Conservation (phyloP, 2,797 vertebrate genomes). For the Liasis olivaceus region DNA sequence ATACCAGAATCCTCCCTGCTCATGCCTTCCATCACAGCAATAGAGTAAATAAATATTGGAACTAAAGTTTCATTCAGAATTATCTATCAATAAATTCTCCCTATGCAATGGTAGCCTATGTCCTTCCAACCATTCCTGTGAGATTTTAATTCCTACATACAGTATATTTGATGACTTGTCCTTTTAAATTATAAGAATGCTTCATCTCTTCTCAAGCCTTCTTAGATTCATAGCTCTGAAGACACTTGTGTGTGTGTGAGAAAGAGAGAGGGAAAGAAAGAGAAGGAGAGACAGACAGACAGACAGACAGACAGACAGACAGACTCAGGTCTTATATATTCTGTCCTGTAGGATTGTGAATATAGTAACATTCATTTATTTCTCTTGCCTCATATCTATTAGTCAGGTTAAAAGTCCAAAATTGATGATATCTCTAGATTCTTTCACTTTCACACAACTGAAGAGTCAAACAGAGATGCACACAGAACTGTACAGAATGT, state of each 20-base stretch:
- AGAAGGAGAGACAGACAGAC: too few relatives aligned
- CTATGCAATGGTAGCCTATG: background rate
- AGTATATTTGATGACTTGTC: background rate
- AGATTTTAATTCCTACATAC: background rate
- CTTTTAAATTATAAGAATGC: background rate
- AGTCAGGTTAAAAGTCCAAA: background rate
- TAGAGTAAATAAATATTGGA: background rate
- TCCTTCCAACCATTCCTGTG: background rate
- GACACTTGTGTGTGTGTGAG: background rate
- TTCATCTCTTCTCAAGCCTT: background rate
- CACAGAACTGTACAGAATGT: too few relatives aligned
- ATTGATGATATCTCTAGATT: background rate
- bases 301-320: background rate
- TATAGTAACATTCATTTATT: constrained; percentile 5
- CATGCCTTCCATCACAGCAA: background rate
- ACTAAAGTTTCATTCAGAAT: background rate
- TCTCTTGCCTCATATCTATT: background rate
- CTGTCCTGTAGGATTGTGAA: background rate
- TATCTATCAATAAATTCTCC: background rate
- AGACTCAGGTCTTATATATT: background rate
- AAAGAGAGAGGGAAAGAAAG: too few relatives aligned
- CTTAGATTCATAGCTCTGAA: background rate
- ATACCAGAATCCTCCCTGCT: too few relatives aligned
- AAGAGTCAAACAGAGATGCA: too few relatives aligned
- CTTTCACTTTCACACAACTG: background rate